Conservation (phyloP, 2,797 vertebrate genomes). For the Acomys russatus region DNA sequence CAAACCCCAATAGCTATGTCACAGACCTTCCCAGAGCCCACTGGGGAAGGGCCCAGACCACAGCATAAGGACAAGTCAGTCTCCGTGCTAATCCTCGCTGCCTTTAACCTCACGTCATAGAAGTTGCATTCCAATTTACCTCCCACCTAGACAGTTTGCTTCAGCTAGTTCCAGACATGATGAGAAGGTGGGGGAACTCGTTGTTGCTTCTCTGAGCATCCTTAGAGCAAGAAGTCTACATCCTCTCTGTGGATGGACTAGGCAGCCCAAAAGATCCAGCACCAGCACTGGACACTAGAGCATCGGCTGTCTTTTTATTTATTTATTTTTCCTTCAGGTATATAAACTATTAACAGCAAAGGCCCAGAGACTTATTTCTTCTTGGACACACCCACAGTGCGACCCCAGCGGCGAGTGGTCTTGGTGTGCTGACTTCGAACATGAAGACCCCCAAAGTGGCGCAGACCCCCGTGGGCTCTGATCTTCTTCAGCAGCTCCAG, state of each 20-base stretch:
- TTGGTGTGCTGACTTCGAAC: too few species aligned
- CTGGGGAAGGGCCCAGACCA: neutral
- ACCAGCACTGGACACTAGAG: accelerated
- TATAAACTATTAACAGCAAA: too few species aligned
- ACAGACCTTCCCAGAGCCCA: neutral
- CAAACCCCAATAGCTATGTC: accelerated
- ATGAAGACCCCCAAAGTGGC: too few species aligned
- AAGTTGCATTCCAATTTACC: accelerated
- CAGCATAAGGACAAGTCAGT: accelerated
- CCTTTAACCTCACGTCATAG: neutral
- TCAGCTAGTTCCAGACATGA: accelerated
- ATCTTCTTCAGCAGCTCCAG: too few species aligned
- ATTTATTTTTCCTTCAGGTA: too few species aligned
- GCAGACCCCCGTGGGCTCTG: too few species aligned
- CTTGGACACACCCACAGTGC: too few species aligned
- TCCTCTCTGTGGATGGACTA: accelerated
- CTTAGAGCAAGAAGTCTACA: neutral
- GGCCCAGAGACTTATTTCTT: too few species aligned
- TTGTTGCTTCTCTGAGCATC: neutral
- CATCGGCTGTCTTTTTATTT: neutral
- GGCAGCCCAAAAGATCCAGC: neutral
- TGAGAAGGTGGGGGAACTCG: neutral
- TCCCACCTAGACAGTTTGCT: neutral
- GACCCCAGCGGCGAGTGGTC: too few species aligned
- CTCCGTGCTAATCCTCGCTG: neutral